These are phyloP conservation scores for Syrista parreyssii DNA, from an alignment of 2,888 invertebrate species.

Conservation along the genomic window DNA sequence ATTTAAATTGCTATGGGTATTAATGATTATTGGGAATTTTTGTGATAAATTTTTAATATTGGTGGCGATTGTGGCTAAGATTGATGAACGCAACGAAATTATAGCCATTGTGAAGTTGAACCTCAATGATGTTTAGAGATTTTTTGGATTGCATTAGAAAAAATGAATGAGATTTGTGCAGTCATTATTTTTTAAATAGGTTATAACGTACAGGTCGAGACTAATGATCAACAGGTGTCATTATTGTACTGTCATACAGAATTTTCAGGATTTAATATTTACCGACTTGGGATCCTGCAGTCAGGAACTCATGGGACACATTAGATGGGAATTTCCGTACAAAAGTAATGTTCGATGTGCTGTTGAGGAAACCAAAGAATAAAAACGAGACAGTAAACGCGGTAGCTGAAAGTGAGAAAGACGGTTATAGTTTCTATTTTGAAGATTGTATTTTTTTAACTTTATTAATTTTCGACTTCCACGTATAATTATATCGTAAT, in stretches of 20 bases:
- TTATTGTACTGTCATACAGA: not conserved
- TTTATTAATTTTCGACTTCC: conserved; percentile 52
- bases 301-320: not conserved
- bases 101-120: not conserved
- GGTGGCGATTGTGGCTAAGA: not conserved
- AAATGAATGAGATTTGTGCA: not conserved
- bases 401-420: conserved; percentile 40
- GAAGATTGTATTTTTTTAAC: conserved; percentile 54
- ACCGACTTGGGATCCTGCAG: not conserved
- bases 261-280: not conserved
- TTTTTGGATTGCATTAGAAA: not conserved
- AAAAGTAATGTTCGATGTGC: conserved; percentile 40
- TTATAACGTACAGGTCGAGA: not conserved
- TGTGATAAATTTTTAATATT: not conserved
- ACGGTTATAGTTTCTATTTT: conserved; percentile 57
- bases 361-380: conserved; percentile 23
- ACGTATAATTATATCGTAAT: conserved; percentile 35
- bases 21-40: not conserved
- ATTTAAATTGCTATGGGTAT: not conserved
- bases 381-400: conserved; percentile 18
- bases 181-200: not conserved
- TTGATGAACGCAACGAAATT: not conserved
- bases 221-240: not conserved
- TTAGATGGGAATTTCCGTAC: conserved; percentile 36
- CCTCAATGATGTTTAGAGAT: not conserved